Evolutionary conservation across 2,888 invertebrate genomes (phyloP).

Genomic region (Platycheirus rosarum): DNA sequence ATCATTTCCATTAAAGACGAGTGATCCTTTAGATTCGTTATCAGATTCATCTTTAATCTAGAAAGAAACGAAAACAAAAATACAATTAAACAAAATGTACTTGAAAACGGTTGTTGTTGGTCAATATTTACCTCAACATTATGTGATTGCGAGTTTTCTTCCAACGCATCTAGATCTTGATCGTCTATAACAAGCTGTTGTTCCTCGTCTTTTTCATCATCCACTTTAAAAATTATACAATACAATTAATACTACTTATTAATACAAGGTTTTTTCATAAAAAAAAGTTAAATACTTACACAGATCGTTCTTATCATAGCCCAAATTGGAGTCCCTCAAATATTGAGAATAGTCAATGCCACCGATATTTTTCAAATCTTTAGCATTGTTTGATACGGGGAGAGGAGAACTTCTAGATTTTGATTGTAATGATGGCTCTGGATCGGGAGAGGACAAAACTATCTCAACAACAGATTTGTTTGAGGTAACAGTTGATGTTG

Average conservation of each 20-base stretch:
- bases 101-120: too few species aligned
- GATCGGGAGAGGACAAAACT: slow-evolving; percentile 74
- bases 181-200: slow-evolving; percentile 80
- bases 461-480: slow-evolving; percentile 47
- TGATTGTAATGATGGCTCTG: not conserved
- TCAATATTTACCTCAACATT: slow-evolving; percentile 30
- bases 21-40: slow-evolving; percentile 41
- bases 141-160: slow-evolving; percentile 60
- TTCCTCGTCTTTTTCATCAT: slow-evolving; percentile 85
- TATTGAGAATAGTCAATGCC: slow-evolving; percentile 82
- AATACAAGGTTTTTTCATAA: too few species aligned
- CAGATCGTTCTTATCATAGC: slow-evolving; percentile 78
- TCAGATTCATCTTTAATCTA: slow-evolving; percentile 51
- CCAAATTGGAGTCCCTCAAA: slow-evolving; percentile 81
- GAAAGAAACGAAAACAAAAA: not conserved
- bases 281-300: slow-evolving; percentile 77
- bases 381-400: not conserved
- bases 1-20: slow-evolving; percentile 10
- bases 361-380: slow-evolving; percentile 68
- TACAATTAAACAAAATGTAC: not conserved
- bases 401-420: not conserved
- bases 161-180: slow-evolving; percentile 81
- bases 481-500: slow-evolving; percentile 53
- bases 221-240: slow-evolving; percentile 81
- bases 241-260: too few species aligned